These are phyloP conservation scores for Anabacerthia variegaticeps DNA, from an alignment of 2,797 vertebrate genomes.

Conservation along the genomic window DNA sequence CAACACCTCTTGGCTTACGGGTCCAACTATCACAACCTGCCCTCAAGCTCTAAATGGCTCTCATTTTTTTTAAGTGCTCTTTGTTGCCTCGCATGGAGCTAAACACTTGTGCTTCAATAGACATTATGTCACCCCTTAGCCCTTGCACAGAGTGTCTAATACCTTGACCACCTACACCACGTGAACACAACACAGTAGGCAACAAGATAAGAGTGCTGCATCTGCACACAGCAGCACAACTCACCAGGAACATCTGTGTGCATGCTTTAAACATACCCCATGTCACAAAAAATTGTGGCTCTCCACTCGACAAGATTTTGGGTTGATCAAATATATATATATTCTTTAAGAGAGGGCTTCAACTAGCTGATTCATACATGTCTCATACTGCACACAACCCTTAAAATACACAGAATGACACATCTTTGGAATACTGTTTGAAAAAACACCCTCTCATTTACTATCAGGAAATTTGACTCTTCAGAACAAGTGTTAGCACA, in stretches of 20 bases:
- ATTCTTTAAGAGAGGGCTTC: neutral
- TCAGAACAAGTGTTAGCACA: conserved; percentile 32
- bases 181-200: neutral
- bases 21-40: neutral
- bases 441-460: conserved; percentile 20
- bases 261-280: neutral
- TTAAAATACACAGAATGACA: neutral
- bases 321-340: neutral
- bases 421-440: neutral
- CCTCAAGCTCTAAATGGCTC: conserved; percentile 63
- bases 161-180: conserved; percentile 24
- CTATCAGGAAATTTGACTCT: conserved; percentile 21
- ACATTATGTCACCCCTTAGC: conserved; percentile 78
- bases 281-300: neutral
- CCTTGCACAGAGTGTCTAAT: conserved; percentile 74
- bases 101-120: conserved; percentile 71
- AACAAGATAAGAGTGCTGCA: conserved; percentile 74
- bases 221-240: neutral
- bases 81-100: conserved; percentile 63
- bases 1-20: neutral
- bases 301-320: neutral
- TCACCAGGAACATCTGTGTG: neutral
- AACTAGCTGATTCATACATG: neutral
- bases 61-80: conserved; percentile 73
- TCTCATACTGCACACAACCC: neutral